These are phyloP conservation scores for Zhuqinia jingwanae DNA, from an alignment of 2,888 invertebrate species.

Conservation along the genomic window DNA sequence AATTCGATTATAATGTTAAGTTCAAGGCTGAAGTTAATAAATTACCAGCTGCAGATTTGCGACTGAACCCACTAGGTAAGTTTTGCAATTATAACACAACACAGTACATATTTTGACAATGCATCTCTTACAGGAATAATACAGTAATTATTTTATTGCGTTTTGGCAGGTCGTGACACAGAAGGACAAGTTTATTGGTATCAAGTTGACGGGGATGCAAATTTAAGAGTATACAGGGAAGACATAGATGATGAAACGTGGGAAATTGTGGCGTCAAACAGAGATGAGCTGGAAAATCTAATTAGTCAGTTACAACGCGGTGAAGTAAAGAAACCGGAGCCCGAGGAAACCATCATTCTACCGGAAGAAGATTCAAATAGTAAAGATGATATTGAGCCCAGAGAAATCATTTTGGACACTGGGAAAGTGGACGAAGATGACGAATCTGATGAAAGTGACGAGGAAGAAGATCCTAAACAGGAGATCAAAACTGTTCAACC, in stretches of 20 bases:
- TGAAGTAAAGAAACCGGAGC: slow-evolving; percentile 79
- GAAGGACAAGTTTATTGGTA: slow-evolving; percentile 97
- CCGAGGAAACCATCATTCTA: slow-evolving; percentile 78
- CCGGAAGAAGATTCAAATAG: slow-evolving; percentile 80
- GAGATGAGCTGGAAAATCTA: slow-evolving; percentile 90
- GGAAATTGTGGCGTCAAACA: slow-evolving; percentile 93
- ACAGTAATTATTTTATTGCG: background rate
- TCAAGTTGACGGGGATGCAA: slow-evolving; percentile 88
- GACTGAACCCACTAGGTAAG: slow-evolving; percentile 90
- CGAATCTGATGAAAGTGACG: slow-evolving; percentile 77
- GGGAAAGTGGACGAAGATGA: slow-evolving; percentile 78
- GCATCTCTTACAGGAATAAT: background rate
- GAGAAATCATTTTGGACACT: slow-evolving; percentile 77
- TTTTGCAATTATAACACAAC: too few relatives aligned
- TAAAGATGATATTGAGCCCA: slow-evolving; percentile 78
- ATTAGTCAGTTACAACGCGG: slow-evolving; percentile 85
- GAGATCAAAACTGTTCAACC: slow-evolving; percentile 48
- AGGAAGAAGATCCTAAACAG: slow-evolving; percentile 50
- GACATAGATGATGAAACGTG: slow-evolving; percentile 98
- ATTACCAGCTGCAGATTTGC: slow-evolving; percentile 88
- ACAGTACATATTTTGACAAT: slow-evolving; percentile 7
- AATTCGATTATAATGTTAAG: slow-evolving; percentile 96
- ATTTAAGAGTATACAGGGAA: slow-evolving; percentile 95
- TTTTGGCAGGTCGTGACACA: slow-evolving; percentile 87
- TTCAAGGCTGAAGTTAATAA: slow-evolving; percentile 94